Evolutionary conservation across 2,888 invertebrate species (phyloP).

Genomic region (Noctua fimbriata): DNA sequence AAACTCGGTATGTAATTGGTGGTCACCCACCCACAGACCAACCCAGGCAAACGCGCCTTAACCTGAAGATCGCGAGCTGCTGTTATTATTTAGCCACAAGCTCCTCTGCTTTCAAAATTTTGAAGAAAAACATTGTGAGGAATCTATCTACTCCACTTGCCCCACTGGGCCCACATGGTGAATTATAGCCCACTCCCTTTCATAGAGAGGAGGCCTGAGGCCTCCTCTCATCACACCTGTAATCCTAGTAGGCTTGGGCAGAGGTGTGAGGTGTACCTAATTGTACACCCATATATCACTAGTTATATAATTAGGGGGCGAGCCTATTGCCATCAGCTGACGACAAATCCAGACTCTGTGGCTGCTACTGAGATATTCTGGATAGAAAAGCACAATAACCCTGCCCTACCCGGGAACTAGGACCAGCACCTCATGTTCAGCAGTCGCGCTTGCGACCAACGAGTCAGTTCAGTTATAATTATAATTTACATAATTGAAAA

Average conservation of each 20-base stretch:
- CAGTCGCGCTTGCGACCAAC: not conserved
- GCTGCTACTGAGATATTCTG: not conserved
- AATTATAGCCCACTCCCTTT: not conserved
- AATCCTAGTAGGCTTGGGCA: not conserved
- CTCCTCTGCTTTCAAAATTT: too few relatives aligned
- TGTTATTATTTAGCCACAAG: not conserved
- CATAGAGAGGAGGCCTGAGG: not conserved
- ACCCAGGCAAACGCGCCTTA: not conserved
- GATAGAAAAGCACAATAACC: not conserved
- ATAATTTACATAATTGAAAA: not conserved
- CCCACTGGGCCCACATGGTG: not conserved
- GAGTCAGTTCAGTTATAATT: not conserved
- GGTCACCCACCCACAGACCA: not conserved
- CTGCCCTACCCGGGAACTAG: not conserved
- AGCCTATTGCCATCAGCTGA: not conserved
- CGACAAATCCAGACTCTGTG: not conserved
- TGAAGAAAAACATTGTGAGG: too few relatives aligned
- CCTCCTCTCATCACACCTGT: not conserved
- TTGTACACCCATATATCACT: not conserved
- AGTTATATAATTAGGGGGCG: not conserved
- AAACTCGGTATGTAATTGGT: too few relatives aligned
- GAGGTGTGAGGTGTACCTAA: not conserved
- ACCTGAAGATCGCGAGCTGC: not conserved
- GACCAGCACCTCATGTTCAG: not conserved
- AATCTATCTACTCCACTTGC: too few relatives aligned